Conservation (phyloP, 2,113 vertebrate species). For the Saguinus midas region DNA sequence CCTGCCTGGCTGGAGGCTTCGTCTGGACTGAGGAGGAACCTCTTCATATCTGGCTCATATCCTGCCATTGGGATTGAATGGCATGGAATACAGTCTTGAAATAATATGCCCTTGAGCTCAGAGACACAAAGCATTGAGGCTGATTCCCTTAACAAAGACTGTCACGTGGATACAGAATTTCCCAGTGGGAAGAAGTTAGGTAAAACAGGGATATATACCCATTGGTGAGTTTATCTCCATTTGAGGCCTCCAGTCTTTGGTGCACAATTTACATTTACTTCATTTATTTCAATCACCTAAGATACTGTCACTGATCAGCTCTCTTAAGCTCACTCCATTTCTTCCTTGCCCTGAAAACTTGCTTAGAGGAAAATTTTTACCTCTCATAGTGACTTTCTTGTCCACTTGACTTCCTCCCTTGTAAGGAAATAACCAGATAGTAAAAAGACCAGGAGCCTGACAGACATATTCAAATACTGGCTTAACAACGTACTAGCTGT, state of each 20-base stretch:
- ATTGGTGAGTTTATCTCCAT: neutral
- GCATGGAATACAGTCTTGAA: neutral
- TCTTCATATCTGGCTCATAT: neutral
- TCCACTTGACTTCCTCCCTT: neutral
- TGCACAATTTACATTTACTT: neutral
- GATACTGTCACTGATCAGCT: neutral
- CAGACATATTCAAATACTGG: neutral
- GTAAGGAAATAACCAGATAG: neutral
- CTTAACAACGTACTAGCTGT: neutral
- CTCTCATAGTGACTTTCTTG: neutral
- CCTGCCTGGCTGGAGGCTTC: neutral
- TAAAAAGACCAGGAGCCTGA: neutral
- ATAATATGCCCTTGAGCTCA: neutral
- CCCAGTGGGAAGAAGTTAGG: neutral
- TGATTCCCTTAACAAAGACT: neutral
- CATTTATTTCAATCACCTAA: neutral
- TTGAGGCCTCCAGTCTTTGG: neutral
- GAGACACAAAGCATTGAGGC: neutral
- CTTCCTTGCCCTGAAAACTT: neutral
- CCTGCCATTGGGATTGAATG: neutral
- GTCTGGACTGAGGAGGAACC: neutral
- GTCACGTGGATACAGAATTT: neutral
- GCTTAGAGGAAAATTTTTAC: neutral
- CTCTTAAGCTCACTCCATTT: neutral
- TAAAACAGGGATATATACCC: neutral